A percentile compares a stretch with the other conserved stretches of the same genome.
phyloP scores from a whole-genome alignment of 2,797 vertebrate species.

The Cryptoblepharus egeriae region DNA sequence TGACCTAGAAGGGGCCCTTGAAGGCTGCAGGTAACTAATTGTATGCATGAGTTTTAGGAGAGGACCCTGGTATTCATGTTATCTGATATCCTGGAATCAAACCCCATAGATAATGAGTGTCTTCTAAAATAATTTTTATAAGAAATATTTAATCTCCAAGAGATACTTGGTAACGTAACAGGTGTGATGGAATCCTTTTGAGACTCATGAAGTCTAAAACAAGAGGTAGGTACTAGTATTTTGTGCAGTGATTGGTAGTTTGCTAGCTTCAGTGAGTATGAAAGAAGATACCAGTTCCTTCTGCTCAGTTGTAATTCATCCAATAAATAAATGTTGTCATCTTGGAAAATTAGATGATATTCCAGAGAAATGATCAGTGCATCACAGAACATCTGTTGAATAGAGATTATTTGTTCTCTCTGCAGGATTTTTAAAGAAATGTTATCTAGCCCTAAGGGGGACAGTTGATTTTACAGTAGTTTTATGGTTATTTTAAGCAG shows the following conservation, averaged over 20 bases:
- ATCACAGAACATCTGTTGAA: slow-evolving; percentile 38
- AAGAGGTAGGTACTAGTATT: not conserved
- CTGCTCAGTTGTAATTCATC: slow-evolving; percentile 11
- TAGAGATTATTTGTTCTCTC: slow-evolving; percentile 40
- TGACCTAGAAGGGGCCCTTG: too few species aligned
- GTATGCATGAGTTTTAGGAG: too few species aligned
- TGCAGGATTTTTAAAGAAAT: slow-evolving; percentile 24
- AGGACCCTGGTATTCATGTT: too few species aligned
- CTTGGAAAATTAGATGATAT: slow-evolving; percentile 42
- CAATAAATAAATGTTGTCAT: slow-evolving; percentile 30
- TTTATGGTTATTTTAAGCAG: slow-evolving; percentile 52
- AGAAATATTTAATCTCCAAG: not conserved
- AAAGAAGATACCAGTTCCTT: not conserved
- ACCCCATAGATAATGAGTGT: too few species aligned
- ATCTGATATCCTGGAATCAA: too few species aligned
- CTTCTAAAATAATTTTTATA: not conserved
- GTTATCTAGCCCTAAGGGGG: slow-evolving; percentile 3
- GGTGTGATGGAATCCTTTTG: not conserved
- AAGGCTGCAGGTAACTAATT: too few species aligned
- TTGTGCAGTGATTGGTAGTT: slow-evolving; percentile 4
- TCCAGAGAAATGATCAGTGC: slow-evolving; percentile 26
- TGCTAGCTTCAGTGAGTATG: slow-evolving; percentile 7
- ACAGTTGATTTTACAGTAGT: slow-evolving; percentile 65
- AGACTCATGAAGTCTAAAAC: not conserved
- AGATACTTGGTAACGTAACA: too few species aligned